These are phyloP conservation scores for Selene dorsalis DNA, from an alignment of 2,797 vertebrate species.

Conservation along the genomic window DNA sequence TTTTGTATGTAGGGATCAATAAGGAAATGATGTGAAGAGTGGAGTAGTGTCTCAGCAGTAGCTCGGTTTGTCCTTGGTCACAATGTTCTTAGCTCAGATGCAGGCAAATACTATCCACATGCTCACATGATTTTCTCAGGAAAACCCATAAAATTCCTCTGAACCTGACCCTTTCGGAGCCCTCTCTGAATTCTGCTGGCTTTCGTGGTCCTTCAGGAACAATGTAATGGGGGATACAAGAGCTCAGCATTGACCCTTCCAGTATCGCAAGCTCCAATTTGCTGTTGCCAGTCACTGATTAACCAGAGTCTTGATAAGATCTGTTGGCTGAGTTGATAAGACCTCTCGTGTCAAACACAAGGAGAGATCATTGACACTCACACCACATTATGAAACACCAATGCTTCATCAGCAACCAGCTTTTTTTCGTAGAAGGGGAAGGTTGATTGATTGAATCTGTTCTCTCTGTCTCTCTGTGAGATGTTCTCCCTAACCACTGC, in stretches of 20 bases:
- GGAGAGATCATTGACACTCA: conserved; percentile 83
- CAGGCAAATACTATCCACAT: conserved; percentile 11
- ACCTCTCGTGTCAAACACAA: conserved; percentile 76
- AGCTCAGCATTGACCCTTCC: conserved; percentile 56
- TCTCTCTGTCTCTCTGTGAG: conserved; percentile 12
- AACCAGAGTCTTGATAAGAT: conserved; percentile 80
- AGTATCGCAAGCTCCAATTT: conserved; percentile 57
- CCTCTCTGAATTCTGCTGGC: conserved; percentile 28
- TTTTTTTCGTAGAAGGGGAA: conserved; percentile 73
- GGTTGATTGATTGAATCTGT: conserved; percentile 58
- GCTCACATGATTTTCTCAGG: conserved; percentile 27
- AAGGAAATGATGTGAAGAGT: neutral
- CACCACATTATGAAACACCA: conserved; percentile 78
- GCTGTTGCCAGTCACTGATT: conserved; percentile 77
- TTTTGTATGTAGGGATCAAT: too few species aligned
- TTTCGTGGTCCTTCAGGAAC: conserved; percentile 34
- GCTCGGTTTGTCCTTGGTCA: conserved; percentile 1
- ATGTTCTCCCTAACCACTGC: conserved; percentile 39
- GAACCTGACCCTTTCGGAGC: conserved; percentile 37
- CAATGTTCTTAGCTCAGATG: conserved; percentile 8
- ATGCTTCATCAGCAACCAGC: conserved; percentile 52
- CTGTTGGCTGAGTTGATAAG: conserved; percentile 80
- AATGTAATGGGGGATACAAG: conserved; percentile 1
- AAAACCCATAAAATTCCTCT: conserved; percentile 31
- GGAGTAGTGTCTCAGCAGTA: neutral